These are phyloP conservation scores for Patagioenas fasciata DNA, from an alignment of 2,113 vertebrate species.

Conservation along the genomic window DNA sequence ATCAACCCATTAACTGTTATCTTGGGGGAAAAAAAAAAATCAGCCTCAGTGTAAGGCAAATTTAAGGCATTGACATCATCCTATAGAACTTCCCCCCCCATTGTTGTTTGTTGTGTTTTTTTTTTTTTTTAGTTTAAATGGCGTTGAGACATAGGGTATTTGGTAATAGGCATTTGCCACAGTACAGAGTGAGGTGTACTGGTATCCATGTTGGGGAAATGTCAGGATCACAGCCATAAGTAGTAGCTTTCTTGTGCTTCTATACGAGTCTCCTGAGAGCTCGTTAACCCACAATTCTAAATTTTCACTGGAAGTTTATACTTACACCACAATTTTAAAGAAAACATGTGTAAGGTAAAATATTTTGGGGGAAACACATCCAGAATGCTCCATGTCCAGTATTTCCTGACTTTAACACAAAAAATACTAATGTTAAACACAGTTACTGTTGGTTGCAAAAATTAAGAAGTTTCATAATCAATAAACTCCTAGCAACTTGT, in stretches of 20 bases:
- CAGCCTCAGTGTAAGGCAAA: not conserved
- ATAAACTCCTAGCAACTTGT: not conserved
- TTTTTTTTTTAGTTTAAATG: no score
- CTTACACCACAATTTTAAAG: not conserved
- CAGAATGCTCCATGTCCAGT: not conserved
- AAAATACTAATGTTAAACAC: not conserved
- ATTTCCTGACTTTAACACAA: not conserved
- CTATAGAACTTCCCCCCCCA: not conserved
- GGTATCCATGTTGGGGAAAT: not conserved
- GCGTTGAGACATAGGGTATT: not conserved
- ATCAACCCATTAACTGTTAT: not conserved
- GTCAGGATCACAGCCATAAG: not conserved
- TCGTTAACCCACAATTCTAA: not conserved
- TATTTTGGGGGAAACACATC: not conserved
- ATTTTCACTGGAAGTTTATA: not conserved
- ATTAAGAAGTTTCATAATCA: not conserved
- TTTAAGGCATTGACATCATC: not conserved
- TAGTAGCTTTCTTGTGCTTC: not conserved
- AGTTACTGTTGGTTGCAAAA: not conserved
- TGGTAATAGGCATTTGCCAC: not conserved
- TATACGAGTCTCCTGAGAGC: not conserved
- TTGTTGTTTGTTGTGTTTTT: not conserved
- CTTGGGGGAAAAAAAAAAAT: not conserved
- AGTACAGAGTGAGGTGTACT: fast-evolving
- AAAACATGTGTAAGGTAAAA: not conserved